These are phyloP conservation scores for Pelobates fuscus DNA, from an alignment of 2,113 vertebrate genomes.

Conservation along the genomic window DNA sequence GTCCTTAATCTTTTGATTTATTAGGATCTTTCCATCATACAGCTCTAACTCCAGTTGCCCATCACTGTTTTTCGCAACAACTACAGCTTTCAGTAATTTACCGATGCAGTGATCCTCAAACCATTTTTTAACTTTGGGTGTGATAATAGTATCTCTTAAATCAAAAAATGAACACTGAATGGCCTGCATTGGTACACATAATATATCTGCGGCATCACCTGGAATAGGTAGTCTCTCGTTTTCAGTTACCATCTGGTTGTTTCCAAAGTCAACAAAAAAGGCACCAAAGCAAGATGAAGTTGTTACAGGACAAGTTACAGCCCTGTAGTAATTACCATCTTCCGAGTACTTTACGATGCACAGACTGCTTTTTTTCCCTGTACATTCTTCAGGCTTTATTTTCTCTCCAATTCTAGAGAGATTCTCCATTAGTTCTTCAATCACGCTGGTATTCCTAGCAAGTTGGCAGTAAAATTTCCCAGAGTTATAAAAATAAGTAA, in stretches of 20 bases:
- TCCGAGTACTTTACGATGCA: conserved; percentile 79
- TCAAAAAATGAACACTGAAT: conserved; percentile 74
- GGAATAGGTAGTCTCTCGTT: conserved; percentile 74
- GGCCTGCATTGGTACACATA: conserved; percentile 89
- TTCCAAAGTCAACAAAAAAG: conserved; percentile 91
- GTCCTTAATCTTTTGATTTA: conserved; percentile 79
- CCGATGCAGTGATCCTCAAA: conserved; percentile 71
- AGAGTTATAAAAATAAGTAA: conserved; percentile 77
- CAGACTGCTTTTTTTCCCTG: conserved; percentile 54
- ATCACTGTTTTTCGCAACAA: conserved; percentile 68
- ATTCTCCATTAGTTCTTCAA: conserved; percentile 69
- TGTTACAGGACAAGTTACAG: conserved; percentile 60
- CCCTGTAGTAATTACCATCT: conserved; percentile 84
- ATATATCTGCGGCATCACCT: conserved; percentile 68
- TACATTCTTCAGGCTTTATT: conserved; percentile 39
- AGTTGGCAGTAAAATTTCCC: conserved; percentile 86
- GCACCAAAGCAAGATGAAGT: conserved; percentile 67
- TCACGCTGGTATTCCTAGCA: conserved; percentile 70
- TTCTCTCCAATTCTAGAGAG: conserved; percentile 62
- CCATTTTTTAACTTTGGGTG: conserved; percentile 73
- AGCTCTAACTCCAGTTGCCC: conserved; percentile 78
- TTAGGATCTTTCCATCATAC: conserved; percentile 74
- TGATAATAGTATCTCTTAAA: conserved; percentile 63
- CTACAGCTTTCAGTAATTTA: conserved; percentile 71
- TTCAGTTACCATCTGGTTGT: conserved; percentile 71